phyloP scores from a whole-genome alignment of 2,113 vertebrate genomes.

The Urocitellus parryii region DNA sequence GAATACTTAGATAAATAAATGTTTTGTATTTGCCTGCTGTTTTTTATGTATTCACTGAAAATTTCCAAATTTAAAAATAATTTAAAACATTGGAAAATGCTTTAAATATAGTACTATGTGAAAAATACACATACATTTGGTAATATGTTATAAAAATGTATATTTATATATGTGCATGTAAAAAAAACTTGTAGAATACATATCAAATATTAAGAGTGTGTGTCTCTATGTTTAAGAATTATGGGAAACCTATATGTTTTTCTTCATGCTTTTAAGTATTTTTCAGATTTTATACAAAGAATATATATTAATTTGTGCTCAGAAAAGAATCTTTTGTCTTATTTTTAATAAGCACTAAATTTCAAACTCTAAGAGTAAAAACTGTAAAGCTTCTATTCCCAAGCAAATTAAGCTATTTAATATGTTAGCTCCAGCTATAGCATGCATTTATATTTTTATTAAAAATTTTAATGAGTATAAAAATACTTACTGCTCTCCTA shows the following conservation, averaged over 20 bases:
- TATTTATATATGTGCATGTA: background rate
- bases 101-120: background rate
- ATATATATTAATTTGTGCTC: slow-evolving; percentile 12
- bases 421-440: slow-evolving; percentile 71
- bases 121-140: background rate
- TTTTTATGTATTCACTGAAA: slow-evolving; percentile 17
- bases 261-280: slow-evolving; percentile 31
- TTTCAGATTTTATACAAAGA: slow-evolving; percentile 43
- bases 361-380: slow-evolving; percentile 73
- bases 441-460: slow-evolving; percentile 77
- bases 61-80: background rate
- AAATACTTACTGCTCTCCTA: slow-evolving; percentile 75
- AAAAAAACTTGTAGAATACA: slow-evolving; percentile 40
- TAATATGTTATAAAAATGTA: background rate
- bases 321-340: slow-evolving; percentile 42
- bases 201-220: background rate
- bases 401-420: slow-evolving; percentile 74
- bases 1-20: slow-evolving; percentile 3
- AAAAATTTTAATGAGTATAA: slow-evolving; percentile 80
- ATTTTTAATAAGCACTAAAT: slow-evolving; percentile 67
- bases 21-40: background rate
- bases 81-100: slow-evolving; percentile 16
- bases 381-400: slow-evolving; percentile 55
- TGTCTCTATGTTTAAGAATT: background rate
- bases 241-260: background rate